phyloP scores from a whole-genome alignment of 2,797 vertebrate species.

The Gymnothorax javanicus region DNA sequence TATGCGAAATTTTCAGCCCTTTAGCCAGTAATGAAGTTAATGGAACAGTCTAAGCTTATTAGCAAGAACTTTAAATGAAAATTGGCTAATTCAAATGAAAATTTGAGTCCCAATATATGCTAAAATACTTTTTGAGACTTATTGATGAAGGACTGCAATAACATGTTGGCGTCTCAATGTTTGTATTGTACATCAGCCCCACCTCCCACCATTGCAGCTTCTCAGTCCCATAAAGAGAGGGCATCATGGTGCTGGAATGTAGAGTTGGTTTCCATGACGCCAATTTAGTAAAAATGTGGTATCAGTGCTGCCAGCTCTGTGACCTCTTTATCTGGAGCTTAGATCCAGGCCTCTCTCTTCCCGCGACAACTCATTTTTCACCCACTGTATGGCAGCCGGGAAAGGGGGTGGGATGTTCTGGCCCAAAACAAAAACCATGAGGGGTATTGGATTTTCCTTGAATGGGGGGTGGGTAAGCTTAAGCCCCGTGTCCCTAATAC shows the following conservation, averaged over 20 bases:
- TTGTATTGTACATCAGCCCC: slow-evolving; percentile 64
- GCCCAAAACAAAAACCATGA: slow-evolving; percentile 66
- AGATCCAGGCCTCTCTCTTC: slow-evolving; percentile 23
- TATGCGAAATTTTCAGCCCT: no score
- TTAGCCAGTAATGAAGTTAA: no score
- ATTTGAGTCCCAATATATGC: no score
- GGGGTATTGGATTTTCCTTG: slow-evolving; percentile 30
- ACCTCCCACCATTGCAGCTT: slow-evolving; percentile 48
- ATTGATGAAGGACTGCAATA: not conserved
- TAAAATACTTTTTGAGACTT: no score
- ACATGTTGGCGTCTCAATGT: slow-evolving; percentile 61
- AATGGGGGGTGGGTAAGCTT: slow-evolving; percentile 23
- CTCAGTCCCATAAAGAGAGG: slow-evolving; percentile 61
- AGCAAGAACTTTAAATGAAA: no score
- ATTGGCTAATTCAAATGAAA: slow-evolving; percentile 30
- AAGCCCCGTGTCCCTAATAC: slow-evolving; percentile 1
- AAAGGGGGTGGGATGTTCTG: slow-evolving; percentile 62
- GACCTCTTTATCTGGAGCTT: slow-evolving; percentile 66
- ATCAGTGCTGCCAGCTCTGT: slow-evolving; percentile 63
- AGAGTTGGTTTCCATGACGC: slow-evolving; percentile 74
- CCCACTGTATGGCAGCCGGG: slow-evolving; percentile 58
- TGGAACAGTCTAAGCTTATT: no score
- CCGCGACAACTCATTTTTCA: slow-evolving; percentile 65
- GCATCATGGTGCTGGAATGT: slow-evolving; percentile 64
- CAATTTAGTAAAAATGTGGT: slow-evolving; percentile 73